A percentile compares a stretch with the other conserved stretches of the same genome.
Evolutionary conservation across 2,113 vertebrate species (phyloP).

Genomic region (Salvelinus alpinus): DNA sequence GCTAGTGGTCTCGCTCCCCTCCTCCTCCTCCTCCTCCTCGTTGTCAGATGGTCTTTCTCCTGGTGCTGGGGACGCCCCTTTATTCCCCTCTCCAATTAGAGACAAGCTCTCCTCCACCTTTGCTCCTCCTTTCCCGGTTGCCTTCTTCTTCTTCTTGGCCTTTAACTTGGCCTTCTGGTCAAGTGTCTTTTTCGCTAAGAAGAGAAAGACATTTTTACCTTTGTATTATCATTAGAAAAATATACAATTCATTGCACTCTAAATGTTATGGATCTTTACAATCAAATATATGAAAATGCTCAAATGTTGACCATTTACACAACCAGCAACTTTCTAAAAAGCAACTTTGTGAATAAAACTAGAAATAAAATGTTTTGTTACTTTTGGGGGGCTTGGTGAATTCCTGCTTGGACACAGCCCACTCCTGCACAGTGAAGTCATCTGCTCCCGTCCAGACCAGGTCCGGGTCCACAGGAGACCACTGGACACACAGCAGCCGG

Average conservation of each 20-base stretch:
- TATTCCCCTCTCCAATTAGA: constrained; percentile 57
- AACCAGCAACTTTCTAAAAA: not conserved
- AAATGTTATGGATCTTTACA: not conserved
- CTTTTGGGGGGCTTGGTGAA: constrained; percentile 88
- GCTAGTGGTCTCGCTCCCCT: constrained; percentile 11
- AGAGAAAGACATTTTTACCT: not conserved
- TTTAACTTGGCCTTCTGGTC: constrained; percentile 58
- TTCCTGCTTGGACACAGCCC: constrained; percentile 85
- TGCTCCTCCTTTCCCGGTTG: constrained; percentile 30
- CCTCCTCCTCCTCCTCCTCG: constrained; percentile 32
- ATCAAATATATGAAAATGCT: not conserved
- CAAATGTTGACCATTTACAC: not conserved
- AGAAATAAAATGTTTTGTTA: constrained; percentile 46
- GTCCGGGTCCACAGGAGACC: constrained; percentile 90
- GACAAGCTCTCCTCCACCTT: constrained; percentile 54
- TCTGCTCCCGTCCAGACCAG: constrained; percentile 90
- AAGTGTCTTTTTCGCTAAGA: constrained; percentile 82
- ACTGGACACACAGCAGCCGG: constrained; percentile 85
- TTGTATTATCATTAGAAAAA: not conserved
- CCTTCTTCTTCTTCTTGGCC: constrained; percentile 83
- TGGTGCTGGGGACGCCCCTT: constrained; percentile 38
- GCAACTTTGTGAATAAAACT: not conserved
- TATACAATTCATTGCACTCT: not conserved
- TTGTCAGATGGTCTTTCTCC: constrained; percentile 20
- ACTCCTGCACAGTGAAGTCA: constrained; percentile 92